A percentile compares a stretch with the other conserved stretches of the same genome.
Conservation (phyloP, 1,140 invertebrate genomes). For the Neodiprion pinetum region DNA sequence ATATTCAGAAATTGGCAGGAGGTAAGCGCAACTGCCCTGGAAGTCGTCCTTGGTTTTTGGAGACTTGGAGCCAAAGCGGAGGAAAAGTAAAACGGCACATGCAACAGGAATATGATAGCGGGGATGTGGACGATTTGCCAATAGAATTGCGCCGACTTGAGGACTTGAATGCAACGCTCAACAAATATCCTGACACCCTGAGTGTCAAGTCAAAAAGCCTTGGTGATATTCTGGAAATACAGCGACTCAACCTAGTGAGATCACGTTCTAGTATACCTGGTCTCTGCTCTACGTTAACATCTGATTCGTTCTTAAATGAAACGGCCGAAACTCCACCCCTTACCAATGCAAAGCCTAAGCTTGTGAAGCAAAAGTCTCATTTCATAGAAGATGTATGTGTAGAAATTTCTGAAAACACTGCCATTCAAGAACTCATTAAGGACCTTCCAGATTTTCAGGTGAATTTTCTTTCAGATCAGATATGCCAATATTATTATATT, state of each 20-base stretch:
- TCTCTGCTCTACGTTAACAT: constrained; percentile 55
- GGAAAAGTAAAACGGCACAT: constrained; percentile 62
- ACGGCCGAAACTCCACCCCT: constrained; percentile 23
- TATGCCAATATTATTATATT: no score
- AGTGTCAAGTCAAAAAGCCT: constrained; percentile 81
- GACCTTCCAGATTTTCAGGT: constrained; percentile 51
- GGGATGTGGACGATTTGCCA: constrained; percentile 78
- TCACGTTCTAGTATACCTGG: constrained; percentile 79
- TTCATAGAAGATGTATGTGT: constrained; percentile 44
- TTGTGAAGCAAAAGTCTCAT: constrained; percentile 55
- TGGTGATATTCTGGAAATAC: constrained; percentile 78
- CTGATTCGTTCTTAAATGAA: constrained; percentile 46
- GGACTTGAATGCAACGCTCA: constrained; percentile 68
- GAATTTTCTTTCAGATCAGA: constrained; percentile 5
- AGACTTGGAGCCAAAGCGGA: constrained; percentile 72
- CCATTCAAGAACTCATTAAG: constrained; percentile 48
- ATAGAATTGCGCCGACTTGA: constrained; percentile 89
- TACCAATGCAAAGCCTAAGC: constrained; percentile 47
- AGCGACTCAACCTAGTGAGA: constrained; percentile 70
- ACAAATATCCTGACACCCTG: constrained; percentile 58
- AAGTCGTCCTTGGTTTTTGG: constrained; percentile 77
- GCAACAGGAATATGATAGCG: constrained; percentile 66
- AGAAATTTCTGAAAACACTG: constrained; percentile 52
- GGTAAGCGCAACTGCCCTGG: constrained; percentile 66
- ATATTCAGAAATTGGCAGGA: constrained; percentile 75